Percentiles rank a stretch among this genome's conserved stretches.
These are phyloP conservation scores for Aphidius gifuensis DNA, from an alignment of 1,140 invertebrate genomes.

Conservation along the genomic window DNA sequence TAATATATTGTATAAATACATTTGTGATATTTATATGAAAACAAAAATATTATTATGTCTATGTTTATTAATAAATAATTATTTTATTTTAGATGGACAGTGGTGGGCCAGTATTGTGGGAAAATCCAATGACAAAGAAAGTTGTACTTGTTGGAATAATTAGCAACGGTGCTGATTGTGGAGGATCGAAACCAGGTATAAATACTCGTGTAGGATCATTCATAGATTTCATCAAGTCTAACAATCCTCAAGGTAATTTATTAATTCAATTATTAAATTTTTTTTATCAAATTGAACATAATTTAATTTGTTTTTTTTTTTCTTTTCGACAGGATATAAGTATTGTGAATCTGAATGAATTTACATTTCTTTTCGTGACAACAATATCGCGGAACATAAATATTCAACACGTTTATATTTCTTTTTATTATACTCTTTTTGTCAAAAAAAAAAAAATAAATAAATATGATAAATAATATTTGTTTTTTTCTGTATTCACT, in stretches of 20 bases:
- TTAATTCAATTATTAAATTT: not conserved
- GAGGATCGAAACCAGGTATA: constrained; percentile 49
- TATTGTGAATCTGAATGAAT: too few species aligned
- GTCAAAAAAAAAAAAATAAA: too few species aligned
- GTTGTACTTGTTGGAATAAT: constrained; percentile 58
- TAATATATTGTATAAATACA: constrained; percentile 32
- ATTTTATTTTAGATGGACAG: constrained; percentile 64
- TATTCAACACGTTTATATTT: too few species aligned
- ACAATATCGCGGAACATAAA: too few species aligned
- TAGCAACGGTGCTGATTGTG: constrained; percentile 58
- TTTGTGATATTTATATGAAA: too few species aligned
- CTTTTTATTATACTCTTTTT: too few species aligned
- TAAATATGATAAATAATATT: too few species aligned
- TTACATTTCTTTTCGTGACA: too few species aligned
- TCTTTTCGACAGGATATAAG: too few species aligned
- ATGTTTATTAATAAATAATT: too few species aligned
- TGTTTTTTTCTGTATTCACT: too few species aligned
- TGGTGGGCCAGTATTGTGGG: constrained; percentile 65
- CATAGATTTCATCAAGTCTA: constrained; percentile 56
- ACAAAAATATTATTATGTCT: too few species aligned
- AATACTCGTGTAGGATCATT: constrained; percentile 56
- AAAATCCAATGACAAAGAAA: constrained; percentile 49
- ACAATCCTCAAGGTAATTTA: constrained; percentile 36
- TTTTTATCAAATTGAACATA: not conserved
- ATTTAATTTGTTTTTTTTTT: not conserved